A percentile compares a stretch with the other conserved stretches of the same genome.
phyloP scores from a whole-genome alignment of 2,888 invertebrate genomes.

The Leptinotarsa juncta region DNA sequence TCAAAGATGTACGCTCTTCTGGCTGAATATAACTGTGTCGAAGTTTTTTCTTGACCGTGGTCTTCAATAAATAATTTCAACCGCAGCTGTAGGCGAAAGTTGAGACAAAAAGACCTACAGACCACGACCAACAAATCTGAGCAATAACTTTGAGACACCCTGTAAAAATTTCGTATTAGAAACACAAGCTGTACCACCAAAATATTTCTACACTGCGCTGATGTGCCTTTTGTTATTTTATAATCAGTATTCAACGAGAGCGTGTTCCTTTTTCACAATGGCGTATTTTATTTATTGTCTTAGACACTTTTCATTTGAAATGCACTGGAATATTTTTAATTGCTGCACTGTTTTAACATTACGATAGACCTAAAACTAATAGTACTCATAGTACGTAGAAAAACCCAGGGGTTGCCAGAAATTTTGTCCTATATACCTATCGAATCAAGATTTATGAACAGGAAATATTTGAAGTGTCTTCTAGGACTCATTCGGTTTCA shows the following conservation, averaged over 20 bases:
- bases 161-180: too few relatives aligned
- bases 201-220: not conserved
- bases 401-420: not conserved
- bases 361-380: conserved; percentile 37
- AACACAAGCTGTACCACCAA: too few relatives aligned
- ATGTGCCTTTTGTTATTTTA: not conserved
- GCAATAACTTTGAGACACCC: too few relatives aligned
- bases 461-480: not conserved
- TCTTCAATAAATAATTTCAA: too few relatives aligned
- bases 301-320: conserved; percentile 4
- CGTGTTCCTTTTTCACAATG: conserved; percentile 22
- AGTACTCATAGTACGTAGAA: conserved; percentile 5
- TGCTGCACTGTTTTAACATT: conserved; percentile 40
- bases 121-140: too few relatives aligned
- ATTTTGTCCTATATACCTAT: not conserved
- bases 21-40: too few relatives aligned
- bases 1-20: too few relatives aligned
- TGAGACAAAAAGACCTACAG: too few relatives aligned
- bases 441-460: too few relatives aligned
- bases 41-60: too few relatives aligned
- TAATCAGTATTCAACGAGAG: conserved; percentile 24
- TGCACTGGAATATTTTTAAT: conserved; percentile 38
- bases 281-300: conserved; percentile 23
- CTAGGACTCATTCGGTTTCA: not conserved
- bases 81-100: too few relatives aligned